Base-by-base conservation (phyloP, 2,888 invertebrate species). In the Pristionchus exspectatus region DNA sequence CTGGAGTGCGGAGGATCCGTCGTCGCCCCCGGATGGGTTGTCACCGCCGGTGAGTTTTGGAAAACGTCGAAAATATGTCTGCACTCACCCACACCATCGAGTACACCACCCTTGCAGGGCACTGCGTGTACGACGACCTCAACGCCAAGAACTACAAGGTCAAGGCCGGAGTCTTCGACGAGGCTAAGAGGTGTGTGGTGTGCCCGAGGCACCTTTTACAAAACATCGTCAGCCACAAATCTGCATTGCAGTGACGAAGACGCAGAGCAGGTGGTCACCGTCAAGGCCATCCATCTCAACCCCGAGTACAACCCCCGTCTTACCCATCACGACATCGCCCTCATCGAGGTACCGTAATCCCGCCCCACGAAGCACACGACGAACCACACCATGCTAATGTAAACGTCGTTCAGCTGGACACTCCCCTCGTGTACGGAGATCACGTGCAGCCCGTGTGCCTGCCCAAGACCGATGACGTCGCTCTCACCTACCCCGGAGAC, bases 1-100 rank as follows among this genome's bases (percentile, higher is more conserved):
- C 90, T 91, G 18, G 91, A 91, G 72, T 91, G 91, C 90, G 91
- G 91, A 87, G 91, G 91, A 63, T 54, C 91, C 44, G 87, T 91
- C 38, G 89, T 91, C 81, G 90, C 59, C 16, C 50, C 54, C 54
- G 77, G 81, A 56, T 91, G 91, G 91, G 91, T 90, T 24, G 90
- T 91, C 9, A 91, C 91, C 24, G 91, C 91, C 33, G 91, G 91
- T 56, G 24, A 44, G 56, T 63, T 14, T n/a, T 33, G 38, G 5
- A 50, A 77, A 44, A 44, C 44, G 44, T 38, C 77, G 50, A 38
- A 38, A 3, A 38, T 38, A 5, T 38, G 38, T 38, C 2, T 2
- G 50, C 77, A 77, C 77, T 1, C 44, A 12, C 12, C n/a, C 18
- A 38, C 85, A 86, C 66, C 66, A 86, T 66, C 33, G 33, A 27